These are phyloP conservation scores for Alauda arvensis DNA, from an alignment of 2,797 vertebrate genomes.

Conservation along the genomic window DNA sequence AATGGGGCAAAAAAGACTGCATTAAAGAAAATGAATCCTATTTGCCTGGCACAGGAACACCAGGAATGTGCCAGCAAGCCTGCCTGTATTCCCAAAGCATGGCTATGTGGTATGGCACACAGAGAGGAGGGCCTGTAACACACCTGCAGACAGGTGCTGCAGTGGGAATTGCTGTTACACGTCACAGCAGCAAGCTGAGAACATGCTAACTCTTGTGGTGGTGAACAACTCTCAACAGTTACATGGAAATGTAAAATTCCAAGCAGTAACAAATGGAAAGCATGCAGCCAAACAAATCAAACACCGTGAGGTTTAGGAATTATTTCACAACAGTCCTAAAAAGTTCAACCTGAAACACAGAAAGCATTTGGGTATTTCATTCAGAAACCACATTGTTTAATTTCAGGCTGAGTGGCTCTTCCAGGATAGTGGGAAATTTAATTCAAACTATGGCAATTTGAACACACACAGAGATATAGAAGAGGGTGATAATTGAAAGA, in stretches of 20 bases:
- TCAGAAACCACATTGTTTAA: neutral
- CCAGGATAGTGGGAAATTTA: constrained; percentile 37
- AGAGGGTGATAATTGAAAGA: neutral
- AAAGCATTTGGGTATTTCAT: neutral
- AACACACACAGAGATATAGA: neutral
- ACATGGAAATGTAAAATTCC: constrained; percentile 15
- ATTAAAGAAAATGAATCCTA: neutral
- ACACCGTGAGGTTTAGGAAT: constrained; percentile 30
- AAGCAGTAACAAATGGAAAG: constrained; percentile 4
- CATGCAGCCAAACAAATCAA: constrained; percentile 55
- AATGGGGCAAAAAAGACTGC: neutral
- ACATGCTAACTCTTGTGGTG: constrained; percentile 34
- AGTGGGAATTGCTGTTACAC: neutral
- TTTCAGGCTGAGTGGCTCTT: constrained; percentile 48
- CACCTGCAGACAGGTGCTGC: constrained; percentile 18
- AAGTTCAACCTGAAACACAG: constrained; percentile 49
- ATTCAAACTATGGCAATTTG: constrained; percentile 18
- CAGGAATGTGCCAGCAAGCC: neutral
- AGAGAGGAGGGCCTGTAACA: neutral
- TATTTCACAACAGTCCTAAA: constrained; percentile 58
- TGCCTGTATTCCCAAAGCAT: neutral
- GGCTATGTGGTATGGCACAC: neutral
- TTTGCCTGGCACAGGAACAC: neutral
- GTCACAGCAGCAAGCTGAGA: constrained; percentile 23
- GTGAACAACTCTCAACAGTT: constrained; percentile 50